Percentiles rank a stretch among this genome's conserved stretches.
These are phyloP conservation scores for Characodon lateralis DNA, from an alignment of 2,797 vertebrate species.

Conservation along the genomic window DNA sequence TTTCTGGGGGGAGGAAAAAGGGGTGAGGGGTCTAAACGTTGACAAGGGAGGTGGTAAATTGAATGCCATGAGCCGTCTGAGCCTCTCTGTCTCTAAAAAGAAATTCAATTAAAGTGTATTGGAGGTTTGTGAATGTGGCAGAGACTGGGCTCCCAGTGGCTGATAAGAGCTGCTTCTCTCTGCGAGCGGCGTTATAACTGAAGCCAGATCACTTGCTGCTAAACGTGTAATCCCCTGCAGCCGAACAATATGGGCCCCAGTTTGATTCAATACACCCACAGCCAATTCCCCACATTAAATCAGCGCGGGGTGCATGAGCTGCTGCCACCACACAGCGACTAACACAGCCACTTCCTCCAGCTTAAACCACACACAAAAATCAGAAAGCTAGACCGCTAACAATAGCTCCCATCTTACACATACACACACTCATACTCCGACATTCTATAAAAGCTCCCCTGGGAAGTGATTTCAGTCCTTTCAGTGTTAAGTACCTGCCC, in stretches of 20 bases:
- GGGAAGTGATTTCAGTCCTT: slow-evolving; percentile 79
- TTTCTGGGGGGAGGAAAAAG: slow-evolving; percentile 77
- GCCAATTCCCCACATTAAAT: slow-evolving; percentile 98
- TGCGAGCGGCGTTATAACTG: slow-evolving; percentile 87
- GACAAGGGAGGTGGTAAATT: slow-evolving; percentile 89
- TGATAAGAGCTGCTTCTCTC: slow-evolving; percentile 91
- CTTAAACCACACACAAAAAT: slow-evolving; percentile 87
- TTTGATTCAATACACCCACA: slow-evolving; percentile 94
- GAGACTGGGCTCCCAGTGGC: slow-evolving; percentile 85
- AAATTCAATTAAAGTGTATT: slow-evolving; percentile 99
- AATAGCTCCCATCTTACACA: slow-evolving; percentile 70
- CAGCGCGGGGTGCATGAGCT: slow-evolving; percentile 84
- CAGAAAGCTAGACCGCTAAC: slow-evolving; percentile 72
- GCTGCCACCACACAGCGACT: slow-evolving; percentile 37
- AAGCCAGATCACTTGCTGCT: slow-evolving; percentile 91
- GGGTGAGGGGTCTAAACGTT: slow-evolving; percentile 90
- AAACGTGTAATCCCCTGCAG: slow-evolving; percentile 95
- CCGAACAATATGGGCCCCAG: slow-evolving; percentile 90
- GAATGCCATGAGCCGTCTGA: slow-evolving; percentile 95
- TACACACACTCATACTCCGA: slow-evolving; percentile 47
- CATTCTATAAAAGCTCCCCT: slow-evolving; percentile 72
- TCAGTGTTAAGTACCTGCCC: slow-evolving; percentile 78
- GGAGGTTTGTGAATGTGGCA: slow-evolving; percentile 98
- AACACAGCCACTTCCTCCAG: slow-evolving; percentile 89
- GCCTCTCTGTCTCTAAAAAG: slow-evolving; percentile 94